Conservation (phyloP, 2,113 vertebrate genomes). For the Condylura cristata region DNA sequence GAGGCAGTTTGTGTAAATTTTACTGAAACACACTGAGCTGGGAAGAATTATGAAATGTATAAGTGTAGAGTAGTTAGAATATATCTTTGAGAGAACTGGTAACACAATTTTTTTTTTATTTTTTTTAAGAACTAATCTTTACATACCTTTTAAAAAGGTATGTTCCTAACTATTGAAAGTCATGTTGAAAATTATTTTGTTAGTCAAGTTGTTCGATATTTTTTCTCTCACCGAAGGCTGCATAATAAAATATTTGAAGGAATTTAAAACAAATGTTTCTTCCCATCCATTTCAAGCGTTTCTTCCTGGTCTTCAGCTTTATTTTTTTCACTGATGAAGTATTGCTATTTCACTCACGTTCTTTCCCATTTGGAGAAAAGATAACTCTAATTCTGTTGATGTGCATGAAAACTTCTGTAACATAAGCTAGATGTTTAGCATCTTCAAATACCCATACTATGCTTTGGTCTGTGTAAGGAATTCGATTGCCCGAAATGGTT, state of each 20-base stretch:
- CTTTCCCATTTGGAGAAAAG: neutral
- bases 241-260: neutral
- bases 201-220: neutral
- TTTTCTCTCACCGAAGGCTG: neutral
- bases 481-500: neutral
- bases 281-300: neutral
- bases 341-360: neutral
- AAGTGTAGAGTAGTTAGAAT: conserved; percentile 56
- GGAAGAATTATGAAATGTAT: conserved; percentile 39
- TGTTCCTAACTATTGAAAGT: neutral
- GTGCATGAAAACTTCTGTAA: neutral
- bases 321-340: neutral
- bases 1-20: neutral
- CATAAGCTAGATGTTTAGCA: neutral
- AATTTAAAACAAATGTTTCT: neutral
- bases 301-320: neutral
- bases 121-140: neutral
- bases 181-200: conserved; percentile 22
- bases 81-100: conserved; percentile 23
- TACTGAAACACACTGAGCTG: conserved; percentile 39
- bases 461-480: neutral
- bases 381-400: neutral
- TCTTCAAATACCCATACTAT: neutral
- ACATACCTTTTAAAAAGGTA: conserved; percentile 37
- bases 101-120: conserved; percentile 13